phyloP scores from a whole-genome alignment of 37 sponge, comb jelly and placozoan genomes.

The Hexactinellida sp. region DNA sequence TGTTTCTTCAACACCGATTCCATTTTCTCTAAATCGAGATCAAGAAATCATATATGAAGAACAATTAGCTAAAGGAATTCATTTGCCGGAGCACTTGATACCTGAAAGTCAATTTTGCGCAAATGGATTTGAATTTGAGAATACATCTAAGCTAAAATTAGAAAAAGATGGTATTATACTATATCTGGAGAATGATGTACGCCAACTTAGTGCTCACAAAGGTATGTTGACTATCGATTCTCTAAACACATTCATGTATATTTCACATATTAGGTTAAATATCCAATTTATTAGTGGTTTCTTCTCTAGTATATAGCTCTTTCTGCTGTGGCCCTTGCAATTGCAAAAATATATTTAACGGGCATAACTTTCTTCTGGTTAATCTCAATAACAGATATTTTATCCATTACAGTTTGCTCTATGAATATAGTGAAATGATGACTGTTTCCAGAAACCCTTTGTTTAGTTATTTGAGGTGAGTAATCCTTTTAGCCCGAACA shows the following conservation, averaged over 20 bases:
- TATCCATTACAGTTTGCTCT: neutral
- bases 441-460: neutral
- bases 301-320: neutral
- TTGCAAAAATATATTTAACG: neutral
- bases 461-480: constrained; percentile 9
- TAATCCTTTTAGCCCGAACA: too few relatives aligned
- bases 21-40: neutral
- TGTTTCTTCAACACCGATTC: neutral
- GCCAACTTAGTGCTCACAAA: neutral
- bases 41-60: neutral
- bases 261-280: too few relatives aligned
- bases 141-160: neutral
- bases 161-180: neutral
- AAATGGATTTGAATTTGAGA: neutral
- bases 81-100: neutral
- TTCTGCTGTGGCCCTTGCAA: neutral
- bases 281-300: neutral
- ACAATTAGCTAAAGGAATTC: too few relatives aligned
- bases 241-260: too few relatives aligned
- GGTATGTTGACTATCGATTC: too few relatives aligned
- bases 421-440: constrained; percentile 17
- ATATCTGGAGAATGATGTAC: constrained; percentile 2
- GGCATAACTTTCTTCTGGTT: neutral
- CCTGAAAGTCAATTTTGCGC: neutral
- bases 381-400: neutral